phyloP scores from a whole-genome alignment of 2,888 invertebrate species.

The Drosophila emarginata region DNA sequence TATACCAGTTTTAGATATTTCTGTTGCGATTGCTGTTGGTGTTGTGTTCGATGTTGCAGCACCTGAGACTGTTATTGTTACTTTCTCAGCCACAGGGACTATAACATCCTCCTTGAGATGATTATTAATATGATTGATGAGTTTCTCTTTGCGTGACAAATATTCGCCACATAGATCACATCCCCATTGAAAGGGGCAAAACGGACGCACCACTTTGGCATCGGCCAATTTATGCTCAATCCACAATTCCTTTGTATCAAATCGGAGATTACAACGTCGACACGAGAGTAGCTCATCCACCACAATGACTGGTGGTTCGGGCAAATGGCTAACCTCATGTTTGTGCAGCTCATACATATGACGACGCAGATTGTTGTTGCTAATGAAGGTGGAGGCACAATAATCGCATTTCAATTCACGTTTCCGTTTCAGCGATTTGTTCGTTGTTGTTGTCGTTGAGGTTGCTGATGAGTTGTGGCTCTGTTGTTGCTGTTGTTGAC shows the following conservation, averaged over 20 bases:
- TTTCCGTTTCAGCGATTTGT: conserved; percentile 78
- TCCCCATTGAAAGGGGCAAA: conserved; percentile 82
- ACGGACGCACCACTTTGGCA: conserved; percentile 80
- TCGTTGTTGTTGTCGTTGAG: conserved; percentile 35
- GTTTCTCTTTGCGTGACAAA: conserved; percentile 82
- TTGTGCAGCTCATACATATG: conserved; percentile 82
- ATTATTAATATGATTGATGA: conserved; percentile 81
- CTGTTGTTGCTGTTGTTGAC: conserved; percentile 39
- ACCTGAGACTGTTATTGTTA: not conserved
- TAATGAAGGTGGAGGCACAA: conserved; percentile 82
- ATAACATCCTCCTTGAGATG: conserved; percentile 80
- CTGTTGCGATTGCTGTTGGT: not conserved
- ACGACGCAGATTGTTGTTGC: conserved; percentile 81
- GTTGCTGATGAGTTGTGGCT: conserved; percentile 44
- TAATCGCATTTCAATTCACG: conserved; percentile 82
- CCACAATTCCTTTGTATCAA: conserved; percentile 80
- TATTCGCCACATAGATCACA: conserved; percentile 82
- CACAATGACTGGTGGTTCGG: conserved; percentile 77
- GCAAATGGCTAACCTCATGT: conserved; percentile 79
- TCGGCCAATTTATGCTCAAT: conserved; percentile 82
- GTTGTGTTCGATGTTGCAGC: conserved; percentile 12
- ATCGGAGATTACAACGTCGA: conserved; percentile 78
- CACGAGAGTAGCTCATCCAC: conserved; percentile 80
- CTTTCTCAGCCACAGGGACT: conserved; percentile 59
- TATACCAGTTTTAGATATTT: not conserved